These are phyloP conservation scores for Cliona cf. orientalis DNA, from an alignment of 37 sponge, comb jelly and placozoan species.

Conservation along the genomic window DNA sequence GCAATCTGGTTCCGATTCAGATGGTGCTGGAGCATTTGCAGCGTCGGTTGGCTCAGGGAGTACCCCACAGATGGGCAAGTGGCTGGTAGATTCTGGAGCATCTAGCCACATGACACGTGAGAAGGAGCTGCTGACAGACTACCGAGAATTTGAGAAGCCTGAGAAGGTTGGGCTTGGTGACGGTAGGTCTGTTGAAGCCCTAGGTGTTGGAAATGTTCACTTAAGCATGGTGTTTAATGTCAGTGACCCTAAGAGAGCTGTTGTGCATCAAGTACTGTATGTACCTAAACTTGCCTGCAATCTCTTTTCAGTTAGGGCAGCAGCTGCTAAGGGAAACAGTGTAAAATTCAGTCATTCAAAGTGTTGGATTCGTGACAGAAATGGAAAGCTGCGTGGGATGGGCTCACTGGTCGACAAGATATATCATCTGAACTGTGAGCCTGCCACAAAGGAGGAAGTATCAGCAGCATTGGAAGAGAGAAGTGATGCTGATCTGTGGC, in stretches of 20 bases:
- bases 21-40: too few species aligned
- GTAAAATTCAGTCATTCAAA: slow-evolving; percentile 20
- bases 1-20: too few species aligned
- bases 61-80: slow-evolving; percentile 11
- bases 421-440: slow-evolving; percentile 46
- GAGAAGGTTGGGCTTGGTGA: slow-evolving; percentile 53
- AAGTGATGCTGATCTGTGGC: slow-evolving; percentile 35
- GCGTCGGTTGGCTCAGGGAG: too few species aligned
- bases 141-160: slow-evolving; percentile 44
- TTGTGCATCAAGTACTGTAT: slow-evolving; percentile 36
- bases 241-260: slow-evolving; percentile 16
- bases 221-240: slow-evolving; percentile 40
- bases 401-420: slow-evolving; percentile 33
- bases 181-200: slow-evolving; percentile 46
- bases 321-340: slow-evolving; percentile 20
- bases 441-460: neutral
- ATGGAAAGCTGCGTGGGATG: slow-evolving; percentile 38
- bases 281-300: slow-evolving; percentile 56
- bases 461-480: slow-evolving; percentile 24
- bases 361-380: slow-evolving; percentile 38
- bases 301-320: slow-evolving; percentile 56
- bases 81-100: slow-evolving; percentile 58
- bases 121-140: slow-evolving; percentile 17
- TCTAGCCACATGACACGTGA: slow-evolving; percentile 66
- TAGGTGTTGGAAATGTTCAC: slow-evolving; percentile 34